Evolutionary conservation across 2,113 vertebrate species (phyloP).

Genomic region (Ciconia boyciana): DNA sequence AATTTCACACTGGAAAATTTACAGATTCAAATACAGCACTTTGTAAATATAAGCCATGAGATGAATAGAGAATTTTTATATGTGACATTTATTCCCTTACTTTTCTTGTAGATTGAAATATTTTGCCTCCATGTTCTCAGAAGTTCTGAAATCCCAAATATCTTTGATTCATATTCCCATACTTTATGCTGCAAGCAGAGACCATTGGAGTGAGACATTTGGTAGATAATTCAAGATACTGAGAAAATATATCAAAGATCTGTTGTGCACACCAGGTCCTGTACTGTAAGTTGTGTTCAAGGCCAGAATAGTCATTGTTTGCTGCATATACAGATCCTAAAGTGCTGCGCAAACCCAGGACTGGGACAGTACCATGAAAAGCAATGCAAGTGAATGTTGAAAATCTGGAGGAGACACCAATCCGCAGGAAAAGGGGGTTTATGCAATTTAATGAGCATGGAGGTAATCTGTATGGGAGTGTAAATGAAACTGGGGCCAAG

Average conservation of each 20-base stretch:
- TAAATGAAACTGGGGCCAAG: neutral
- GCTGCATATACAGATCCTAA: neutral
- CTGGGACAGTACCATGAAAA: neutral
- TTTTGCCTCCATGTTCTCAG: neutral
- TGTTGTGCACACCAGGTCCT: neutral
- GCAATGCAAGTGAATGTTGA: neutral
- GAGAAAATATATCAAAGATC: neutral
- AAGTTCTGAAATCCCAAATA: neutral
- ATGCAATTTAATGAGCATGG: neutral
- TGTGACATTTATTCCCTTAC: slow-evolving; percentile 44
- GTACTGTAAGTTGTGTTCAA: neutral
- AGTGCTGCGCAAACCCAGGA: neutral
- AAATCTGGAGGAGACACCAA: neutral
- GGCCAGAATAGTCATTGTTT: neutral
- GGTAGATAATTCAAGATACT: neutral
- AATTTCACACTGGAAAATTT: slow-evolving; percentile 71
- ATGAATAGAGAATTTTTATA: slow-evolving; percentile 37
- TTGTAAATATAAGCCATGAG: slow-evolving; percentile 64
- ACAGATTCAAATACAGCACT: slow-evolving; percentile 36
- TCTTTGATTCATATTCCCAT: slow-evolving; percentile 19
- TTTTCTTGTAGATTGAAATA: slow-evolving; percentile 18
- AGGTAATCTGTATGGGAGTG: neutral
- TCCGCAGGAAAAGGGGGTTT: neutral
- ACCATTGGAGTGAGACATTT: neutral
- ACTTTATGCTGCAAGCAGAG: neutral